Evolutionary conservation across 2,113 vertebrate species (phyloP).

Genomic region (Apteryx owenii): DNA sequence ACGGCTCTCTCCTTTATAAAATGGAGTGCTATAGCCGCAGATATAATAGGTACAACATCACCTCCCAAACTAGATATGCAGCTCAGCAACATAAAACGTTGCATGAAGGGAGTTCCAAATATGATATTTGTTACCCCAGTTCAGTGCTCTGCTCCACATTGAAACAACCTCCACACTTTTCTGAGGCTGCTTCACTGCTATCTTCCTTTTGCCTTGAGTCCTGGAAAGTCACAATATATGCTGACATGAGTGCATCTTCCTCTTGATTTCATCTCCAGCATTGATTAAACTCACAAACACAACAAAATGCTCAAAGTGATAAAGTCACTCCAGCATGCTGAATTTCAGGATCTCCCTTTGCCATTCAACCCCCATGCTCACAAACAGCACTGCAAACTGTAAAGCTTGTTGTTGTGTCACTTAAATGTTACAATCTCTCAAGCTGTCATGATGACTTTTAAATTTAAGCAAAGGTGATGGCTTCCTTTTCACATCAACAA

Average conservation of each 20-base stretch:
- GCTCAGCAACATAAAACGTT: neutral
- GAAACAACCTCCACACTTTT: too few relatives aligned
- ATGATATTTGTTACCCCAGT: too few relatives aligned
- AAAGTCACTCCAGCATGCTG: constrained; percentile 62
- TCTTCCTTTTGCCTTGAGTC: constrained; percentile 51
- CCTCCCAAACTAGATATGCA: neutral
- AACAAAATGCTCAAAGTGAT: constrained; percentile 62
- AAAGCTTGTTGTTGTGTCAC: constrained; percentile 25
- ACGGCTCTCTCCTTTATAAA: neutral
- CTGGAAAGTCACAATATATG: constrained; percentile 20
- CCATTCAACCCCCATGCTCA: constrained; percentile 53
- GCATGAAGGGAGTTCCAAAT: neutral
- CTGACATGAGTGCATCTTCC: constrained; percentile 45
- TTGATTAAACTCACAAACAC: constrained; percentile 71
- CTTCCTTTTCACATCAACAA: constrained; percentile 3
- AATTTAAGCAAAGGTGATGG: constrained; percentile 45
- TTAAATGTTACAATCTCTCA: constrained; percentile 56
- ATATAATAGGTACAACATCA: neutral
- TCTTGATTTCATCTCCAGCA: constrained; percentile 66
- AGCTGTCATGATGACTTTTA: constrained; percentile 34
- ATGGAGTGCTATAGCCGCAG: neutral
- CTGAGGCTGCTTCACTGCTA: neutral
- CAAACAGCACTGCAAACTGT: constrained; percentile 50
- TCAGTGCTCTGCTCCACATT: neutral
- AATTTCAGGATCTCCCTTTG: constrained; percentile 66